A percentile compares a stretch with the other conserved stretches of the same genome.
Evolutionary conservation across 2,888 invertebrate genomes (phyloP).

Genomic region (Agrilus mali): DNA sequence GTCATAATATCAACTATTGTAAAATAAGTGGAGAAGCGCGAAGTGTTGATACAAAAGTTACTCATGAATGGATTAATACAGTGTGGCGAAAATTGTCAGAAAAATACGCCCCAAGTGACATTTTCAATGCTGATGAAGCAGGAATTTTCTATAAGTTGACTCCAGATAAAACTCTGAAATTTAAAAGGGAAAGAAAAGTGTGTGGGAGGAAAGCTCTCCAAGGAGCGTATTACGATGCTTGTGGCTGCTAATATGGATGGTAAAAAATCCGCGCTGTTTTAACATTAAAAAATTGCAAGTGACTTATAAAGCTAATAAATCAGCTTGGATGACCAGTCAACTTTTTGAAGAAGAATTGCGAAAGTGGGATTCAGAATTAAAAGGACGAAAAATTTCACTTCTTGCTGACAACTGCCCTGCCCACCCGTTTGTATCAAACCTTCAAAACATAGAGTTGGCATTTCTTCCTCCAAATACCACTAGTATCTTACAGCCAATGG

Average conservation of each 20-base stretch:
- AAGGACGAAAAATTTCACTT: constrained; percentile 13
- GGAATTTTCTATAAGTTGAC: no score
- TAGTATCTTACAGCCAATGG: constrained; percentile 4
- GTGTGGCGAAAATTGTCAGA: no score
- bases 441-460: constrained; percentile 8
- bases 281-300: constrained; percentile 7
- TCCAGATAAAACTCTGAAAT: constrained; percentile 17
- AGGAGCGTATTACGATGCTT: constrained; percentile 18
- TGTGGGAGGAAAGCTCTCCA: constrained; percentile 19
- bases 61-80: not conserved
- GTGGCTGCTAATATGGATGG: constrained; percentile 12
- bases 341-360: constrained; percentile 10
- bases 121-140: no score
- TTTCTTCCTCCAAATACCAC: constrained; percentile 10
- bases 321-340: constrained; percentile 11
- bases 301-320: constrained; percentile 10
- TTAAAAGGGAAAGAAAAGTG: constrained; percentile 20
- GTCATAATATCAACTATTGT: constrained; percentile 10
- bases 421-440: constrained; percentile 9
- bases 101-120: no score
- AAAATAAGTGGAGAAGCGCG: no score
- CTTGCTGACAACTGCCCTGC: constrained; percentile 12
- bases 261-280: constrained; percentile 11
- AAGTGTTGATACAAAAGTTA: no score
- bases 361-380: constrained; percentile 13